Evolutionary conservation across 1,140 invertebrate species (phyloP).

Genomic region (Pseudomyrmex concolor): DNA sequence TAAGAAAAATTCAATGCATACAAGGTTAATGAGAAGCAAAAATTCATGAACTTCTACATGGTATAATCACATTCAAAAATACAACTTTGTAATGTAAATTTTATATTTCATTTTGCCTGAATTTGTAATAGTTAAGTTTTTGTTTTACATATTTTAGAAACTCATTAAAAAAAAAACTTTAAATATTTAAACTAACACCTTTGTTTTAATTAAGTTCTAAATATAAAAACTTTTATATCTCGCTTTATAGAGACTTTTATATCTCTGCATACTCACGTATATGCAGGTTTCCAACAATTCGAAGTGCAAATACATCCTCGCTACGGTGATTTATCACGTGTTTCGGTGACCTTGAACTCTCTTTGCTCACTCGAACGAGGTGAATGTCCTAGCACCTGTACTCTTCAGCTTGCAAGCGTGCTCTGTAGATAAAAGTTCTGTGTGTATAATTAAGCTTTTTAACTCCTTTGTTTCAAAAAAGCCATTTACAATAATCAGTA

Average conservation of each 20-base stretch:
- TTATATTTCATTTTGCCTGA: too few relatives aligned
- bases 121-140: too few relatives aligned
- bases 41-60: not conserved
- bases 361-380: conserved; percentile 61
- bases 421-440: not conserved
- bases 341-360: conserved; percentile 74
- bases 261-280: not conserved
- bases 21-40: not conserved
- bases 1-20: not conserved
- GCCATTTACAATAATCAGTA: not conserved
- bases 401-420: conserved; percentile 5
- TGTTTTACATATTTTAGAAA: too few relatives aligned
- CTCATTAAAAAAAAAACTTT: conserved; percentile 7
- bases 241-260: not conserved
- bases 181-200: not conserved
- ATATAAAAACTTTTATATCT: not conserved
- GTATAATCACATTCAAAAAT: not conserved
- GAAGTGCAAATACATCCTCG: not conserved
- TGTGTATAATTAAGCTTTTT: not conserved
- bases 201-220: not conserved
- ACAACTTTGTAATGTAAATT: not conserved
- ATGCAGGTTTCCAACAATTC: not conserved
- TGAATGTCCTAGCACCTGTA: conserved; percentile 71
- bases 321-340: conserved; percentile 52
- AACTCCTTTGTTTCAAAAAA: not conserved